These are phyloP conservation scores for Sphaerodactylus townsendi DNA, from an alignment of 2,113 vertebrate species.

Conservation along the genomic window DNA sequence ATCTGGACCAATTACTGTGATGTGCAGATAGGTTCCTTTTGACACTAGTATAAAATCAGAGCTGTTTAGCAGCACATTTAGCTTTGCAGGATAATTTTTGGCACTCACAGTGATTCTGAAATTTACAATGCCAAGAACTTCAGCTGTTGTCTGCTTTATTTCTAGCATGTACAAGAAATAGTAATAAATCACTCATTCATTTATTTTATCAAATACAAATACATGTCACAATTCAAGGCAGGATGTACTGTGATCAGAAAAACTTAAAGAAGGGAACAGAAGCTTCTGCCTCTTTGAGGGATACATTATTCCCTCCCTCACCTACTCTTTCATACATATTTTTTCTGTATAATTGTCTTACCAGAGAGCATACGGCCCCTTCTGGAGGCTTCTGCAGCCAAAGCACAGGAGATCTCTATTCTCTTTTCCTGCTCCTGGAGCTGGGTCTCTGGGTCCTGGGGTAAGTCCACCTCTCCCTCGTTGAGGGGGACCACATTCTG, in stretches of 20 bases:
- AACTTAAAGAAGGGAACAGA: neutral
- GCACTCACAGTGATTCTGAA: neutral
- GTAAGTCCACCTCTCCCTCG: constrained; percentile 85
- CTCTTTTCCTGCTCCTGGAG: constrained; percentile 96
- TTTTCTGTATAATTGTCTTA: constrained; percentile 60
- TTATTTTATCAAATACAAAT: neutral
- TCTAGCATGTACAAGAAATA: neutral
- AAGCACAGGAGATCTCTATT: constrained; percentile 93
- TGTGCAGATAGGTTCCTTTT: neutral
- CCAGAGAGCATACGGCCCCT: constrained; percentile 94
- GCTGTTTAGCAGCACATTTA: neutral
- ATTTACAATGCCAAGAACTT: accelerated
- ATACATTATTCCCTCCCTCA: too few species aligned
- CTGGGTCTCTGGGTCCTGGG: constrained; percentile 85
- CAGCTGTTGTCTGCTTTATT: neutral
- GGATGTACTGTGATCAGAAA: neutral
- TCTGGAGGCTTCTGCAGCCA: constrained; percentile 94
- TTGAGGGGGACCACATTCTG: constrained; percentile 90
- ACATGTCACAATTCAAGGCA: neutral
- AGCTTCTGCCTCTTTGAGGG: neutral
- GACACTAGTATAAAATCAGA: neutral
- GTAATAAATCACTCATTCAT: neutral
- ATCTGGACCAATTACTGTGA: neutral
- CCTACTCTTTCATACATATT: neutral
- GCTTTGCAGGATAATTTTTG: neutral